Base-by-base conservation (phyloP, 2,888 invertebrate genomes). In the Diadromus collaris region DNA sequence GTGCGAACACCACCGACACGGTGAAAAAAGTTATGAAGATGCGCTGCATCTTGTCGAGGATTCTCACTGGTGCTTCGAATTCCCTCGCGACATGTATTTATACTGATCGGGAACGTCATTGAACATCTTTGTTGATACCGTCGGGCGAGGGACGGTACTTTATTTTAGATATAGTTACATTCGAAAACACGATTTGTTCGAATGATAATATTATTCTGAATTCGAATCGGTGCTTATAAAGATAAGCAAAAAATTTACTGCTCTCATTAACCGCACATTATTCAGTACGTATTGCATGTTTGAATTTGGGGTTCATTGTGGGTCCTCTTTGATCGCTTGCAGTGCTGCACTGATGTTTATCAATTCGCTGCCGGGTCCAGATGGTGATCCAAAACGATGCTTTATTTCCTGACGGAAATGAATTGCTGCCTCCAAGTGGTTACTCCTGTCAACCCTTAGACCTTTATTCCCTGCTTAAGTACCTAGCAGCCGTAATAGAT, bases 11-110 rank as follows among this genome's bases (percentile, higher is more conserved):
- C 21, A 70, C 34, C 34, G 60, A 60, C 10, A 34, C 60, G 60
- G 60, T 24, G 34, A 70, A 21, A 48, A 60, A 5, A 21, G 48
- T 13, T 46, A 70, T 5, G 16, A 70, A 24, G 16, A 70, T n/a
- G 7, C 70, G 46, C 32, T 48, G 21, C 70, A 70, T 70, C 32
- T 34, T 61, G 67, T 24, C n/a, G 34, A 51, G 44, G 19, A 19
- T 19, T 27, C 19, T 58, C 27, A 29, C 69, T 58, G 29, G 19
- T 38, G 19, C 54, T n/a, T 44, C 56, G 38, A 7, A 56, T 13
- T 4, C n/a, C 6, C 6, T 16, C 46, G n/a, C 51, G 6, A 21
- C 27, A 6, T 13, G 44, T 58, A 69, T 69, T 69, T 69, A 69
- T 58, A 69, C 44, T 24, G 10, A 21, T 51, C 10, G 1, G 54